These are phyloP conservation scores for Lomographa bimaculata DNA, from an alignment of 2,888 invertebrate species.

Conservation along the genomic window DNA sequence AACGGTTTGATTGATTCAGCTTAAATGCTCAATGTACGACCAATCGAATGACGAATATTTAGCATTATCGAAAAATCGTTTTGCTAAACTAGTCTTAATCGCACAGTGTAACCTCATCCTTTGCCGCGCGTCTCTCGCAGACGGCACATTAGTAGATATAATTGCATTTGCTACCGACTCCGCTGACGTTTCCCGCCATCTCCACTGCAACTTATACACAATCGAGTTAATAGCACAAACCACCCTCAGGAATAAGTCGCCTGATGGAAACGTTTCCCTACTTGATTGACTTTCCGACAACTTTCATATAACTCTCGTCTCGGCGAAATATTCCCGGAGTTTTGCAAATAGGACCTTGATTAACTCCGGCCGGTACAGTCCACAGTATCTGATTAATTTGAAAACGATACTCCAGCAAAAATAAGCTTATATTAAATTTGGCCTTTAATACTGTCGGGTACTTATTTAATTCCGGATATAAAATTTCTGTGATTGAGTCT, in stretches of 20 bases:
- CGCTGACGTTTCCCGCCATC: constrained; percentile 73
- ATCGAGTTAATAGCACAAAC: constrained; percentile 78
- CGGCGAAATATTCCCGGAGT: constrained; percentile 8
- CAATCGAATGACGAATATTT: no score
- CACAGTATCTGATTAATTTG: constrained; percentile 26
- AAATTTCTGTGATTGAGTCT: constrained; percentile 84
- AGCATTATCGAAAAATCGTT: no score
- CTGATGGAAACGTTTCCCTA: constrained; percentile 73
- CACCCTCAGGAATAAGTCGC: constrained; percentile 74
- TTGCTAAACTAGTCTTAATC: no score
- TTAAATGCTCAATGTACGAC: no score
- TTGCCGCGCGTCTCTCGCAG: constrained; percentile 58
- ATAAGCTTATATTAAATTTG: constrained; percentile 79
- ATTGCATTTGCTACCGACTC: constrained; percentile 80
- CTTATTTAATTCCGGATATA: constrained; percentile 85
- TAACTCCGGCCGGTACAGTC: constrained; percentile 19
- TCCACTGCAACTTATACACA: constrained; percentile 75
- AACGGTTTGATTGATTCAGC: no score
- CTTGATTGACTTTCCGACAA: constrained; percentile 55
- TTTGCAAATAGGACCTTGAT: constrained; percentile 19
- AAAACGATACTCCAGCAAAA: constrained; percentile 62
- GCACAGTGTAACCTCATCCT: constrained; percentile 6
- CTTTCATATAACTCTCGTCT: constrained; percentile 26
- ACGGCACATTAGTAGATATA: constrained; percentile 78
- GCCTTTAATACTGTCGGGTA: constrained; percentile 76